Base-by-base conservation (phyloP, 2,888 invertebrate species). In the Caradrina kadenii region DNA sequence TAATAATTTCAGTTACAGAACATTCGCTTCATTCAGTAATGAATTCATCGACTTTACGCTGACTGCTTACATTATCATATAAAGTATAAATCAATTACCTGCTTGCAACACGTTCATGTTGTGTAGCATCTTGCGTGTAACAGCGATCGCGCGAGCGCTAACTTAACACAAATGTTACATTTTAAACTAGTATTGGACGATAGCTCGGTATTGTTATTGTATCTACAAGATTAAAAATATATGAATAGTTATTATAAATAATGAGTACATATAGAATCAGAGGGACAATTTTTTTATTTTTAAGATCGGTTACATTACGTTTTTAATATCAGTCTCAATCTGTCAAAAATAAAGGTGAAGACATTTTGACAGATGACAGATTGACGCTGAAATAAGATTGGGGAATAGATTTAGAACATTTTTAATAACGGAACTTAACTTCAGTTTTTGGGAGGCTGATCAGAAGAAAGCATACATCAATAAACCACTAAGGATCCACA, bases 81-180 rank as follows among this genome's bases (percentile, higher is more conserved):
- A 74, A 73, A 67, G 53, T 67, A 50, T 53, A 62, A 50, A 62
- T 75, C n/a, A n/a, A 79, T 67, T 67, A 79, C 45, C 17, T 49
- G 48, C 55, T 49, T 42, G 63, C 72, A 78, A 72, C 63, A 42
- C 7, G 63, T 42, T 42, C 48, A 49, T 62, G 52, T 77, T 52
- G 48, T 21, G 49, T 58, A n/a, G 11, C 45, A 13, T 42, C 39
- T n/a, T 13, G 42, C 31, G 48, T 7, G 61, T 49, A 19, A 21
- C 26, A 0, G 53, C 50, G 39, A 22, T 31, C n/a, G 50, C n/a
- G 35, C 15, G 39, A 72, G 52, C 56, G 21, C 21, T 60, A 48
- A 65, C 52, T 79, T 48, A 21, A 42, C 22, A 19, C 72, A 54
- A 56, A 53, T 17, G 21, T 22, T 42, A 50, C 17, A 52, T 19